These are phyloP conservation scores for Sarcophaga peregrina DNA, from an alignment of 1,140 invertebrate genomes.

Conservation along the genomic window DNA sequence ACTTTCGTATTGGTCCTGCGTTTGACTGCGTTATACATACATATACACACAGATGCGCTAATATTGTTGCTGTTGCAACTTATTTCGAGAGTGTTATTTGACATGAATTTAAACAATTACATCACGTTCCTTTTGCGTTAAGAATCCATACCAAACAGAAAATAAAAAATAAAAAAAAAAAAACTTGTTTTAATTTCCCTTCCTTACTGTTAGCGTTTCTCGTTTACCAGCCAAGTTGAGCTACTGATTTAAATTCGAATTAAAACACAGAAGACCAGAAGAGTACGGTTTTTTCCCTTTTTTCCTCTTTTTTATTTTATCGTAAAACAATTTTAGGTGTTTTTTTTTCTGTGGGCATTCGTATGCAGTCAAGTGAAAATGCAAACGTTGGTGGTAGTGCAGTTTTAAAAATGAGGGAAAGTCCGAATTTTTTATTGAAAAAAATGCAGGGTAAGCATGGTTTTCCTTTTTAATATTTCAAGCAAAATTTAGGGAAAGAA, in stretches of 20 bases:
- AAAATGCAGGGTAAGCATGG: not conserved
- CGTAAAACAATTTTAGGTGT: not conserved
- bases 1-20: not conserved
- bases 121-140: slow-evolving; percentile 23
- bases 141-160: not conserved
- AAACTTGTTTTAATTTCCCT: not conserved
- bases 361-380: slow-evolving; percentile 6
- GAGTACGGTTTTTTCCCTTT: not conserved
- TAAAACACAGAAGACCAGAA: not conserved
- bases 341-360: not conserved
- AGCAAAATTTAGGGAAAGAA: no score
- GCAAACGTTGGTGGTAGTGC: not conserved
- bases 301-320: no score
- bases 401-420: not conserved
- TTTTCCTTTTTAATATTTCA: no score
- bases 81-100: not conserved
- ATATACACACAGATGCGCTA: not conserved
- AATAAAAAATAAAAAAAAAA: not conserved
- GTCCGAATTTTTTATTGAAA: not conserved
- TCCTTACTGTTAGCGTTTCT: not conserved
- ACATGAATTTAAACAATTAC: slow-evolving; percentile 37
- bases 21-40: not conserved
- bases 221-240: not conserved
- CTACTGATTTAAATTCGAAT: slow-evolving; percentile 5
- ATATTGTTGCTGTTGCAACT: not conserved